Conservation (phyloP, 2,797 vertebrate species). For the Steatocranus sp. region DNA sequence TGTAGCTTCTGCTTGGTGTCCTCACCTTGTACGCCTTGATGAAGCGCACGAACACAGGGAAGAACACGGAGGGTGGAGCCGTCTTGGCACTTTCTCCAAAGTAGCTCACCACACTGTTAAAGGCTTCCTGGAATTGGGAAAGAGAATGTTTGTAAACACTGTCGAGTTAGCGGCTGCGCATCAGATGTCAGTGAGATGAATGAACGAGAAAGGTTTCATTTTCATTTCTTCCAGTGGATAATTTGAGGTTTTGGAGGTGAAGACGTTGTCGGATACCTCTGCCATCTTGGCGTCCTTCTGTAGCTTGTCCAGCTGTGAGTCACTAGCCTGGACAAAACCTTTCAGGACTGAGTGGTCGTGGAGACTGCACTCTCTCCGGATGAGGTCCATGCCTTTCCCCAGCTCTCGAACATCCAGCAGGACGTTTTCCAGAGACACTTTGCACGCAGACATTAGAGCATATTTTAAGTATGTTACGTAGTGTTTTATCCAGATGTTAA, state of each 20-base stretch:
- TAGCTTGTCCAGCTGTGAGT: slow-evolving; percentile 88
- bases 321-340: slow-evolving; percentile 82
- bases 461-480: not conserved
- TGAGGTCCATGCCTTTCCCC: slow-evolving; percentile 94
- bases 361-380: slow-evolving; percentile 87
- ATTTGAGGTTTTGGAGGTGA: not conserved
- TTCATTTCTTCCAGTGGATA: not conserved
- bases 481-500: not conserved
- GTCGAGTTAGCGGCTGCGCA: not conserved
- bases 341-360: slow-evolving; percentile 91
- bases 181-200: not conserved
- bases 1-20: not conserved
- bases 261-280: slow-evolving; percentile 75
- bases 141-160: slow-evolving; percentile 37
- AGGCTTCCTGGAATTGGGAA: slow-evolving; percentile 85
- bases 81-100: slow-evolving; percentile 97
- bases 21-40: slow-evolving; percentile 96
- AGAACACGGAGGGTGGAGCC: slow-evolving; percentile 93
- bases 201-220: not conserved
- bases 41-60: slow-evolving; percentile 95
- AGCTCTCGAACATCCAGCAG: slow-evolving; percentile 93
- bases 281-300: slow-evolving; percentile 90
- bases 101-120: slow-evolving; percentile 92
- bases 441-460: not conserved
- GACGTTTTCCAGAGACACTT: slow-evolving; percentile 96